A percentile compares a stretch with the other conserved stretches of the same genome.
phyloP scores from a whole-genome alignment of 2,797 vertebrate species.

The Hydrocynus forskahlii region DNA sequence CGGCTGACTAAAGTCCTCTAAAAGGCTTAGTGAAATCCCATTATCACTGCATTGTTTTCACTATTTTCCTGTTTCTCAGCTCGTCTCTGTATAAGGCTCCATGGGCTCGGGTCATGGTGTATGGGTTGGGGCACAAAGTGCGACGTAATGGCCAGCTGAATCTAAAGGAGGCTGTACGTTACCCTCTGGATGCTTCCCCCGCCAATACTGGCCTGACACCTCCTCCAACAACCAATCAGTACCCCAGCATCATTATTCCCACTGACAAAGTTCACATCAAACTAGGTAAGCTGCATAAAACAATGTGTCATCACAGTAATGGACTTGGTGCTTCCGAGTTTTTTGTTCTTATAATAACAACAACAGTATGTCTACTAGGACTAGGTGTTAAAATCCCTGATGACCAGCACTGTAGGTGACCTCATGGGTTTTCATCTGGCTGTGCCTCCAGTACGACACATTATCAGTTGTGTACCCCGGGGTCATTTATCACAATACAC shows the following conservation, averaged over 20 bases:
- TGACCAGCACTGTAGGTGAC: too few relatives aligned
- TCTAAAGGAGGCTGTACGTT: constrained; percentile 93
- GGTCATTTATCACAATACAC: too few relatives aligned
- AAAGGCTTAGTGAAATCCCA: neutral
- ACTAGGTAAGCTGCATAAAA: constrained; percentile 79
- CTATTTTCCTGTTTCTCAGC: constrained; percentile 66
- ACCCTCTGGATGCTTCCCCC: constrained; percentile 95
- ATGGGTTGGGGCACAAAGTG: constrained; percentile 96
- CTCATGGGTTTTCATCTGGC: too few relatives aligned
- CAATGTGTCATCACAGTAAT: neutral
- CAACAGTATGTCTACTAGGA: too few relatives aligned
- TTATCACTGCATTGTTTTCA: neutral
- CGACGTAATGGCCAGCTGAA: constrained; percentile 94
- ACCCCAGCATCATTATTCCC: constrained; percentile 94
- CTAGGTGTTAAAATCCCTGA: too few relatives aligned
- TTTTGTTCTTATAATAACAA: neutral
- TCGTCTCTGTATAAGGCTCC: constrained; percentile 97
- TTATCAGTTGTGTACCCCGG: too few relatives aligned
- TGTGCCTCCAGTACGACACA: too few relatives aligned
- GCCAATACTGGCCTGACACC: constrained; percentile 96
- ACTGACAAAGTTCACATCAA: constrained; percentile 96
- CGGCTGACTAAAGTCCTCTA: neutral
- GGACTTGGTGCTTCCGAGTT: neutral
- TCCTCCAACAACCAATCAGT: constrained; percentile 95
- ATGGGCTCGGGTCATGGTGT: constrained; percentile 94